Percentiles rank a stretch among this genome's conserved stretches.
phyloP scores from a whole-genome alignment of 2,113 vertebrate species.

The Upupa epops region DNA sequence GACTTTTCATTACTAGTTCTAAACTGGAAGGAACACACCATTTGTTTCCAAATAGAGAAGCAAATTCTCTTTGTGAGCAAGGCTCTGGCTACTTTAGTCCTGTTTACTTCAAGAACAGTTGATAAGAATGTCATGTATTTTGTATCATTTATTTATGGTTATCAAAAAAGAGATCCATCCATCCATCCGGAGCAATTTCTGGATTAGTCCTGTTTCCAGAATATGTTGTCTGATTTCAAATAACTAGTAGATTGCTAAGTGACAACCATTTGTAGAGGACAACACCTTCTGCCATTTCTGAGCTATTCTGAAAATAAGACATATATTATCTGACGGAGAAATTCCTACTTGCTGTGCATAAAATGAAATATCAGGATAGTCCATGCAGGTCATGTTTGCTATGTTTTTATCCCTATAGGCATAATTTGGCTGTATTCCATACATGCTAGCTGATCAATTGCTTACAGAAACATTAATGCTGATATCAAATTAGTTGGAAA shows the following conservation, averaged over 20 bases:
- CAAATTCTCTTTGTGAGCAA: background rate
- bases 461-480: background rate
- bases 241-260: background rate
- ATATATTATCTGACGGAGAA: background rate
- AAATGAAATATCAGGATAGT: background rate
- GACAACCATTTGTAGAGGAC: background rate
- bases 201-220: background rate
- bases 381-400: background rate
- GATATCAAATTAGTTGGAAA: background rate
- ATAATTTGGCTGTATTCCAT: background rate
- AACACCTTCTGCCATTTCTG: background rate
- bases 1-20: background rate
- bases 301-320: background rate
- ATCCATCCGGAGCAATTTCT: background rate
- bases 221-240: background rate
- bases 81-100: background rate
- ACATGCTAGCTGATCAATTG: background rate
- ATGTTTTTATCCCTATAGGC: background rate
- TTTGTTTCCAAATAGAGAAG: background rate
- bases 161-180: background rate
- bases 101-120: background rate
- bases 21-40: rapidly evolving
- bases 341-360: background rate
- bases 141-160: background rate
- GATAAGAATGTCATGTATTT: background rate